A percentile compares a stretch with the other conserved stretches of the same genome.
phyloP scores from a whole-genome alignment of 2,113 vertebrate species.

The Brienomyrus brachyistius region DNA sequence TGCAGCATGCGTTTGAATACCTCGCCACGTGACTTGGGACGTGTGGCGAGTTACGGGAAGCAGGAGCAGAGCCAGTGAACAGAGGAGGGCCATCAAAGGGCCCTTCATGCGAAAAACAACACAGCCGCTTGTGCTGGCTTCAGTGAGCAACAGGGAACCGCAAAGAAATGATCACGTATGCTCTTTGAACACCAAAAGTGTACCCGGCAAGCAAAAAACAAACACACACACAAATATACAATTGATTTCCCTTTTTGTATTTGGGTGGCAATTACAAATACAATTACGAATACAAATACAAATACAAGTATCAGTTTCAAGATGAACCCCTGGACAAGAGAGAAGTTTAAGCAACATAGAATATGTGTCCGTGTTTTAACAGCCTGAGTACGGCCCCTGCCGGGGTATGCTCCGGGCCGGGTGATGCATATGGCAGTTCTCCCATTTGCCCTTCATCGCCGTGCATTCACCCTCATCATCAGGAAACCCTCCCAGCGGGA shows the following conservation, averaged over 20 bases:
- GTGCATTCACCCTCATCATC: not conserved
- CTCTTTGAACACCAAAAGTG: constrained; percentile 7
- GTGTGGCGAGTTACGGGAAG: not conserved
- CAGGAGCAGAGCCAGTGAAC: not conserved
- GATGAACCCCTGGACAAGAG: not conserved
- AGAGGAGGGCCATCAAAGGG: not conserved
- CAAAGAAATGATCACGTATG: not conserved
- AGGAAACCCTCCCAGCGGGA: not conserved
- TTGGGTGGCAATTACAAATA: not conserved
- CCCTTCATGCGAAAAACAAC: constrained; percentile 5
- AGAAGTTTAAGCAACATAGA: not conserved
- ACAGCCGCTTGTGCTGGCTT: not conserved
- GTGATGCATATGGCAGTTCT: not conserved
- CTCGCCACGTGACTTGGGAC: not conserved
- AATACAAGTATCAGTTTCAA: not conserved
- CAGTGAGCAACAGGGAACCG: not conserved
- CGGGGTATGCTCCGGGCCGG: not conserved
- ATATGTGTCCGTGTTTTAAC: not conserved
- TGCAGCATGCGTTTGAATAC: not conserved
- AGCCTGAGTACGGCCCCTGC: not conserved
- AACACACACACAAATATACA: not conserved
- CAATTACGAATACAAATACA: not conserved
- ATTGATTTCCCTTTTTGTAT: not conserved
- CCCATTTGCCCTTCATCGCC: not conserved
- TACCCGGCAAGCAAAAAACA: not conserved